These are phyloP conservation scores for Pachyseris speciosa DNA, from an alignment of 64 coral and sea anemone species.

Conservation along the genomic window DNA sequence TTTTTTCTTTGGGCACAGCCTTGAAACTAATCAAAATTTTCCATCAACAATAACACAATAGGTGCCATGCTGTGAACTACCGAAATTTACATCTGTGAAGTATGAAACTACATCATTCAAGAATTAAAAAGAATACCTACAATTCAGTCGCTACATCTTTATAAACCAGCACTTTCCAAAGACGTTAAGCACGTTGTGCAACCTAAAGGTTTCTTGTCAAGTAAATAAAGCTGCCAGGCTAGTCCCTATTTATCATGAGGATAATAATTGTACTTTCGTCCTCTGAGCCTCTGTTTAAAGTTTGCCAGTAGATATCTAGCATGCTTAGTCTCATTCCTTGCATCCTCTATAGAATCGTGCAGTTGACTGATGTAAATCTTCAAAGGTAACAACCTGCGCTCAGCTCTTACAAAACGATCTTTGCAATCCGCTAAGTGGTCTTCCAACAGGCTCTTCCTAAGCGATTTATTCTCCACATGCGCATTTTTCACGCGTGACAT, in stretches of 20 bases:
- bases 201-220: too few species aligned
- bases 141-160: too few species aligned
- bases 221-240: neutral
- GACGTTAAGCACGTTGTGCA: too few species aligned
- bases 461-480: conserved; percentile 23
- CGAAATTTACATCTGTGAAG: neutral
- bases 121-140: too few species aligned
- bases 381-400: conserved; percentile 64
- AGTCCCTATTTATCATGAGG: neutral
- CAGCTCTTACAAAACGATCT: conserved; percentile 62
- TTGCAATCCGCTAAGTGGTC: conserved; percentile 55
- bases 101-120: neutral
- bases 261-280: conserved; percentile 39
- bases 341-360: conserved; percentile 59
- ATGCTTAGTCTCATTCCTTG: conserved; percentile 38
- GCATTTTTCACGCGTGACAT: conserved; percentile 19
- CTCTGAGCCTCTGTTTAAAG: conserved; percentile 42
- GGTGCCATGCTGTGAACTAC: neutral
- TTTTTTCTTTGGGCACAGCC: too few species aligned
- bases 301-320: conserved; percentile 41
- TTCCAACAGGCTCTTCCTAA: conserved; percentile 59
- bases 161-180: too few species aligned
- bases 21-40: too few species aligned
- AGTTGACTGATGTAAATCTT: conserved; percentile 83
- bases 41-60: neutral